A percentile compares a stretch with the other conserved stretches of the same genome.
phyloP scores from a whole-genome alignment of 2,888 invertebrate genomes.

The Mimumesa dahlbomi region DNA sequence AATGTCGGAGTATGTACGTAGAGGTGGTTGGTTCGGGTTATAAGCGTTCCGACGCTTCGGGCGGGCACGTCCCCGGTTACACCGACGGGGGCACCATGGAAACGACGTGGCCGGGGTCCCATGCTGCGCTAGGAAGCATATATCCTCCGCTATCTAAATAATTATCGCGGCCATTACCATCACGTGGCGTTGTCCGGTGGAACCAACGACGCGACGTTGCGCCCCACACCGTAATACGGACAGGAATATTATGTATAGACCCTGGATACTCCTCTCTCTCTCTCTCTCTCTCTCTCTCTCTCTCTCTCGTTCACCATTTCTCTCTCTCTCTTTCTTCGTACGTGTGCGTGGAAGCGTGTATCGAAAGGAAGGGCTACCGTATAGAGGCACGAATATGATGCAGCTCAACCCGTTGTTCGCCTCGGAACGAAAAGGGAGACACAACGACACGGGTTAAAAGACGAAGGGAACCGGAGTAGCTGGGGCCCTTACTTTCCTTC shows the following conservation, averaged over 20 bases:
- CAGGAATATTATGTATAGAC: conserved; percentile 69
- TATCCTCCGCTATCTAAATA: conserved; percentile 78
- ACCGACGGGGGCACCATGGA: conserved; percentile 62
- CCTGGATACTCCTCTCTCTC: conserved; percentile 19
- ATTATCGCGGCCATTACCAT: conserved; percentile 78
- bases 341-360: conserved; percentile 17
- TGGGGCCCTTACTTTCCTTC: too few relatives aligned
- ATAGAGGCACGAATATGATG: conserved; percentile 30
- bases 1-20: too few relatives aligned
- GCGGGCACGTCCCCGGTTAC: conserved; percentile 50
- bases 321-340: conserved; percentile 26
- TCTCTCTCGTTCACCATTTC: too few relatives aligned
- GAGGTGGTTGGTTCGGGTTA: conserved; percentile 21
- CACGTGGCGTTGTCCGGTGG: conserved; percentile 75
- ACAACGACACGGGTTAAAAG: background rate
- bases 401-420: conserved; percentile 34
- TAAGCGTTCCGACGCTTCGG: conserved; percentile 42
- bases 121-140: conserved; percentile 77
- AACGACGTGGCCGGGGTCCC: conserved; percentile 72
- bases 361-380: conserved; percentile 29
- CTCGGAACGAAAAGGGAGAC: background rate
- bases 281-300: background rate
- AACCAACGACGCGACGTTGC: conserved; percentile 69
- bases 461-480: conserved; percentile 28
- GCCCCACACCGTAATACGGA: conserved; percentile 62